Evolutionary conservation across 2,797 vertebrate genomes (phyloP), one percentile per base, ranked within the genome.

Genomic region (Hydrolagus colliei): DNA sequence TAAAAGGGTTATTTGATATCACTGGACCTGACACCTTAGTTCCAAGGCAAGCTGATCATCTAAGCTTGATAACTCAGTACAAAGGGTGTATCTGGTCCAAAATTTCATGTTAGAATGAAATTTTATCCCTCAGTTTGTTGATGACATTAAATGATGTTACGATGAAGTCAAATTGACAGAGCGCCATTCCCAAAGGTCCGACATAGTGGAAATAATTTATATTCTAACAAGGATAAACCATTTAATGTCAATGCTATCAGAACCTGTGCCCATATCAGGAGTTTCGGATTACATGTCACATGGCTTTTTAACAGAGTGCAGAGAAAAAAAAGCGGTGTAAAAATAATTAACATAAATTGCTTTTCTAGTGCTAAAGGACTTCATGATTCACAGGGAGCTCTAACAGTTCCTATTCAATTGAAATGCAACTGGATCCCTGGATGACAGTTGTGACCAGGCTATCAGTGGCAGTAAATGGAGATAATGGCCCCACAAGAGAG

Each of bases 71-170:
- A 97, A 97, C 95, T 96, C 95, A 96, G 97, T 95, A 94, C 96
- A 93, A 93, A 95, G 94, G 92, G 95, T 96, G 94, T 94, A 96
- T 96, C 94, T 97, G 96, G 97, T 97, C 97, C 96, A 97, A 95
- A 96, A 96, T 97, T 97, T 95, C 94, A 93, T 94, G 96, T 97
- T 97, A 96, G 95, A 95, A 94, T 93, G 97, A 97, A 98, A 99
- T 95, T 95, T 95, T 97, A 99, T 96, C 94, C 91, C 92, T 95
- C 96, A 97, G 96, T 96, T 95, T 96, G 96, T 96, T 99, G 98
- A 99, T 98, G 96, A 96, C 96, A 96, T 97, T 97, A 98, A 96
- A 95, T 94, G 94, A 97, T 97, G 96, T 97, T 97, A 98, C 94
- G 95, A 94, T 91, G 95, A 97, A 96, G 96, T 95, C 90, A 94